Evolutionary conservation across 2,113 vertebrate species (phyloP), one percentile per base, ranked within the genome.

Genomic region (Myiagra hebetior): DNA sequence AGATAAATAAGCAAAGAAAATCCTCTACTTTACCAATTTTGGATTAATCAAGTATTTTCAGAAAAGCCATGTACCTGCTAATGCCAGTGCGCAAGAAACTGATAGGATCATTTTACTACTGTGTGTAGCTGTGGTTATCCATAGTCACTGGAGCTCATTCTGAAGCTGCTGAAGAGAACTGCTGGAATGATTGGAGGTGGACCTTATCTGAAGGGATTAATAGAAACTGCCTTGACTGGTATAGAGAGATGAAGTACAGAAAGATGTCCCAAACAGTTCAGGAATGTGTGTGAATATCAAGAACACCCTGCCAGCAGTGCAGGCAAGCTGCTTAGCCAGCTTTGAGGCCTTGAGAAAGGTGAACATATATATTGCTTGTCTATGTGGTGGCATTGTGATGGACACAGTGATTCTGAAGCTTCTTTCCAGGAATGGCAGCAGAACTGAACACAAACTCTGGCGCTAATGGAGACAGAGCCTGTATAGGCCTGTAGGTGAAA

Each of bases 401-500:
- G 57, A 57, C 85, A 62, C 3, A 1, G 44, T 14, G 46, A 92
- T 64, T 65, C n/a, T 24, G 41, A 73, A 91, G 37, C 30, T 85
- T 8, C 26, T 83, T 88, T 89, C 46, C 68, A 64, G 52, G 39
- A 86, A 67, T 0, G 1, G 49, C 35, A 94, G 46, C 89, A 96
- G 85, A 95, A 95, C 60, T 89, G 92, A 97, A 93, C 67, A 31
- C 47, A 47, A 85, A 83, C 73, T 60, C 87, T 26, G 16, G 64
- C 70, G 94, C 16, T 57, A 95, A 95, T 7, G 33, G 89, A 87
- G 91, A 77, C 35, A 60, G 69, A 86, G 83, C 89, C 95, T 93
- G 49, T 52, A 35, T 9, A 76, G 93, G 91, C 91, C 91, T 94
- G 94, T 41, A 93, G 92, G 84, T 96, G 96, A 95, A 91, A 89